A percentile compares a stretch with the other conserved stretches of the same genome.
Evolutionary conservation across 2,888 invertebrate species (phyloP).

Genomic region (Harpalus rubripes): DNA sequence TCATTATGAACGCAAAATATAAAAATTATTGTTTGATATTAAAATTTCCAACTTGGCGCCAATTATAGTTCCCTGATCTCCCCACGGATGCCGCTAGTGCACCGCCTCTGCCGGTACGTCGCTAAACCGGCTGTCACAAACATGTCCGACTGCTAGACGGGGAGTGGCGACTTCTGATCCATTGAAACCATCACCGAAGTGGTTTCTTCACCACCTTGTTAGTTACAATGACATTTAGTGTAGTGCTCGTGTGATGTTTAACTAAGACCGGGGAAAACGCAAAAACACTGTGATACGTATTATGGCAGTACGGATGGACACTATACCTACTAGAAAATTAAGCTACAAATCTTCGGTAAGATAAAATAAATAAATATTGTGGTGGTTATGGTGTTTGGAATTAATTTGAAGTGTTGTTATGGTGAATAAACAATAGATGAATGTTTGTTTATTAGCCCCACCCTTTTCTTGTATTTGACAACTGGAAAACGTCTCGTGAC

Average conservation of each 20-base stretch:
- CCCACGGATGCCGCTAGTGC: slow-evolving; percentile 26
- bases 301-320: slow-evolving; percentile 78
- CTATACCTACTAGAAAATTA: slow-evolving; percentile 76
- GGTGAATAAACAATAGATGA: background rate
- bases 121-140: slow-evolving; percentile 69
- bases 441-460: slow-evolving; percentile 21
- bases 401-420: slow-evolving; percentile 26
- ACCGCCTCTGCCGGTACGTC: slow-evolving; percentile 66
- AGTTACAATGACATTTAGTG: slow-evolving; percentile 63
- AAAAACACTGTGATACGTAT: slow-evolving; percentile 67
- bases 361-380: slow-evolving; percentile 65
- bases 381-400: background rate
- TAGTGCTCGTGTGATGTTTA: slow-evolving; percentile 57
- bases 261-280: slow-evolving; percentile 25
- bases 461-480: slow-evolving; percentile 48
- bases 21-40: background rate
- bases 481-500: background rate
- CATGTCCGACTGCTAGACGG: slow-evolving; percentile 71
- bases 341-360: slow-evolving; percentile 78
- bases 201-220: slow-evolving; percentile 10
- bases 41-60: background rate
- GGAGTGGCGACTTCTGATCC: slow-evolving; percentile 70
- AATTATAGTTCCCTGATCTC: background rate
- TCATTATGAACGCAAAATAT: too few species aligned
- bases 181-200: background rate